phyloP scores from a whole-genome alignment of 2,113 vertebrate genomes.

The Irena cyanogastra region DNA sequence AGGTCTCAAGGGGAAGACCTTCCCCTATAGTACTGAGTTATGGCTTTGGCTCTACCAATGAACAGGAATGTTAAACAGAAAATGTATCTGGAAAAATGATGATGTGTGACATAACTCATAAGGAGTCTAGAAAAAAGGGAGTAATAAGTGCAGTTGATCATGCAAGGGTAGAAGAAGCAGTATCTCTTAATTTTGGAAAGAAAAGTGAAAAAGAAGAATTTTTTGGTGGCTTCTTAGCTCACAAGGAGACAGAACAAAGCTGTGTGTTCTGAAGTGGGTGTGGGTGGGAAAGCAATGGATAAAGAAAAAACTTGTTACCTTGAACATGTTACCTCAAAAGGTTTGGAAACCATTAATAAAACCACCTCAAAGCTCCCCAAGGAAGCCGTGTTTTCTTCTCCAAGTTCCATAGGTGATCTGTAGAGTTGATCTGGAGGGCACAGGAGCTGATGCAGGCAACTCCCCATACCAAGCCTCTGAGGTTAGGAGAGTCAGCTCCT shows the following conservation, averaged over 20 bases:
- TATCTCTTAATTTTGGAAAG: background rate
- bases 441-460: background rate
- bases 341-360: background rate
- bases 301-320: background rate
- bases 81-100: background rate
- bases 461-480: conserved; percentile 21
- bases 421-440: background rate
- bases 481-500: background rate
- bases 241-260: background rate
- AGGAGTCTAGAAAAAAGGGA: background rate
- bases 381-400: background rate
- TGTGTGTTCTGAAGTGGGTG: background rate
- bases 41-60: background rate
- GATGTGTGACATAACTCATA: background rate
- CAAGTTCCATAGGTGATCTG: background rate
- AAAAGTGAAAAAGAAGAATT: background rate
- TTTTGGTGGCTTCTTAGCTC: background rate
- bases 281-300: background rate
- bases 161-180: background rate
- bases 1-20: background rate
- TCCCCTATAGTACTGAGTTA: background rate
- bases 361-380: background rate
- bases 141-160: background rate
- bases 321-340: background rate
- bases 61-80: background rate